Evolutionary conservation across 1,140 invertebrate species (phyloP).

Genomic region (Caenorhabditis inopinata): DNA sequence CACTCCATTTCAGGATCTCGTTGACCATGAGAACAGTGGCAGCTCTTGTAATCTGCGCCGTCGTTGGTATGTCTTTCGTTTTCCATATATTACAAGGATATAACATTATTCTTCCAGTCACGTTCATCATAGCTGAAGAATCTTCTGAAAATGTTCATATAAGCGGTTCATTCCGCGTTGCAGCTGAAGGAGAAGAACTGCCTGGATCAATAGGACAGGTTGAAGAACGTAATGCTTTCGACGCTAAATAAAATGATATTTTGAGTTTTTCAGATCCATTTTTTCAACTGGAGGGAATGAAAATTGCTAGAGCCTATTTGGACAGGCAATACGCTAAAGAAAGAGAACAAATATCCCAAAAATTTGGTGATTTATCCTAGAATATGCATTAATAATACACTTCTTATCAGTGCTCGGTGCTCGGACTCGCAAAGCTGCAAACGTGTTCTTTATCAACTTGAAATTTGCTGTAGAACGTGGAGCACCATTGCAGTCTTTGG

Average conservation of each 20-base stretch:
- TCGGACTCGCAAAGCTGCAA: no score
- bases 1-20: not conserved
- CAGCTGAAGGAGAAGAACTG: not conserved
- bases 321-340: slow-evolving; percentile 11
- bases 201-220: not conserved
- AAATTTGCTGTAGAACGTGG: no score
- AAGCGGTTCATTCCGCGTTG: not conserved
- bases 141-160: slow-evolving; percentile 12
- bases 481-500: no score
- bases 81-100: not conserved
- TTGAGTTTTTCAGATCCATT: not conserved
- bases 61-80: not conserved
- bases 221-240: not conserved
- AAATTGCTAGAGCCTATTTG: slow-evolving; percentile 14
- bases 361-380: not conserved
- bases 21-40: not conserved
- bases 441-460: no score
- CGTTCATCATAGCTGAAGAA: not conserved
- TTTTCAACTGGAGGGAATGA: not conserved
- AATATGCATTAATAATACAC: not conserved
- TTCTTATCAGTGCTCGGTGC: no score
- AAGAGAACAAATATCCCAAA: not conserved
- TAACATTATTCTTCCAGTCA: not conserved
- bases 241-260: not conserved
- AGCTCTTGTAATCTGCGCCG: not conserved